A percentile compares a stretch with the other conserved stretches of the same genome.
These are phyloP conservation scores for Blomia tropicalis DNA, from an alignment of 2,888 invertebrate species.

Conservation along the genomic window DNA sequence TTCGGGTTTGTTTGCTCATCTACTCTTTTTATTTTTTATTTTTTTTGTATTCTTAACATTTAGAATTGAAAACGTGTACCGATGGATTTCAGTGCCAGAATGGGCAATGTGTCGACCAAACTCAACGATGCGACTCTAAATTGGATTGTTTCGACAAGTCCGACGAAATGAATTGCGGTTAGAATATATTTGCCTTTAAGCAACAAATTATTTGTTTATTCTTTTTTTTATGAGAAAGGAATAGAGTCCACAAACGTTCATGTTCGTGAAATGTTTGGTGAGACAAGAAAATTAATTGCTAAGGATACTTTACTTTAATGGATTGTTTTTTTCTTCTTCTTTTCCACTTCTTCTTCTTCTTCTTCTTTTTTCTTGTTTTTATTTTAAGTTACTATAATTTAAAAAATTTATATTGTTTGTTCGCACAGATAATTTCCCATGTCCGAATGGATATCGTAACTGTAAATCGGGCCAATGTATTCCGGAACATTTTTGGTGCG, in stretches of 20 bases:
- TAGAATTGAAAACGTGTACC: slow-evolving; percentile 16
- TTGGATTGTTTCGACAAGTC: slow-evolving; percentile 30
- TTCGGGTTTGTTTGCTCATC: not conserved
- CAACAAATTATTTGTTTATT: too few relatives aligned
- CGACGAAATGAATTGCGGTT: slow-evolving; percentile 30
- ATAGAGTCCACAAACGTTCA: too few relatives aligned
- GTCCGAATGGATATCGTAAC: slow-evolving; percentile 32
- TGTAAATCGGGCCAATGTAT: slow-evolving; percentile 39
- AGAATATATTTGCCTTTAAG: not conserved
- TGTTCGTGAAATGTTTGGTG: too few relatives aligned
- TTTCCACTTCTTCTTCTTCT: not conserved
- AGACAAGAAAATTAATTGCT: too few relatives aligned
- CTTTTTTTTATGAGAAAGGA: too few relatives aligned
- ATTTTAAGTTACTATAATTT: not conserved
- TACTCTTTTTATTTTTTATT: slow-evolving; percentile 17
- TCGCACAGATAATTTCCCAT: slow-evolving; percentile 31
- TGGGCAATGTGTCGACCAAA: slow-evolving; percentile 29
- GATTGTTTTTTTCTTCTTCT: too few relatives aligned
- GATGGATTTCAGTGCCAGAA: slow-evolving; percentile 27
- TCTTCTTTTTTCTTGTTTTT: not conserved
- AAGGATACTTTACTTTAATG: too few relatives aligned
- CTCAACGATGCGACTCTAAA: slow-evolving; percentile 28
- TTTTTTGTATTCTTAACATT: slow-evolving; percentile 8
- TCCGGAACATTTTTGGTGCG: slow-evolving; percentile 35
- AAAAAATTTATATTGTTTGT: not conserved